A percentile compares a stretch with the other conserved stretches of the same genome.
Conservation (phyloP, 2,113 vertebrate genomes). For the Pluvianellus socialis region DNA sequence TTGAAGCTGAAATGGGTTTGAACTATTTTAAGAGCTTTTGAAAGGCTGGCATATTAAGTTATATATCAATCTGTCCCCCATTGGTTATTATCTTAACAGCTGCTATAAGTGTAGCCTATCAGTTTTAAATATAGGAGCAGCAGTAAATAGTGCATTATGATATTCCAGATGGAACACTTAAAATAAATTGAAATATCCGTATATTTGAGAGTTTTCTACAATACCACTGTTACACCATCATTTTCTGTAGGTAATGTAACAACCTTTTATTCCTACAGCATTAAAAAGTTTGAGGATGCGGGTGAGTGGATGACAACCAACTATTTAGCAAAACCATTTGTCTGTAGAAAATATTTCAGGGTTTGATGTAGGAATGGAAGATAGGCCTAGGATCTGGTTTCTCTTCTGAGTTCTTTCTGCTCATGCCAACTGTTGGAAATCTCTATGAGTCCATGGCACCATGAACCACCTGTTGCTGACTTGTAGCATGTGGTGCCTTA, state of each 20-base stretch:
- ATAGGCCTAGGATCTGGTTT: rapidly evolving
- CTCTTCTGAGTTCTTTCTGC: neutral
- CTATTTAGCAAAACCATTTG: neutral
- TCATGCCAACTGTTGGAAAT: neutral
- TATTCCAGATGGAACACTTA: constrained; percentile 56
- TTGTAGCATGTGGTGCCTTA: neutral
- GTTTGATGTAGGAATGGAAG: neutral
- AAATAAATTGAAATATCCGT: constrained; percentile 31
- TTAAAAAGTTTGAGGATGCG: neutral
- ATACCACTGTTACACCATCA: neutral
- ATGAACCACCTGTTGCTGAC: neutral
- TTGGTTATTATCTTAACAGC: constrained; percentile 43
- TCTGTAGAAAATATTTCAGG: neutral
- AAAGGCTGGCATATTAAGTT: constrained; percentile 17
- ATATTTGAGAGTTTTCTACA: constrained; percentile 21
- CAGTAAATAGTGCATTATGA: constrained; percentile 43
- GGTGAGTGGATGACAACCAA: neutral
- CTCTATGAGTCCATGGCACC: neutral
- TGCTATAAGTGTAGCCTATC: constrained; percentile 49
- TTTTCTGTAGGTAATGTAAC: constrained; percentile 18
- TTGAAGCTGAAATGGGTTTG: neutral
- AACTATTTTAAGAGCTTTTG: constrained; percentile 28
- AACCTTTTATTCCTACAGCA: neutral
- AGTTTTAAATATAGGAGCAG: constrained; percentile 45
- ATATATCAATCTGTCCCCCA: constrained; percentile 15